Evolutionary conservation across 2,797 vertebrate genomes (phyloP), one percentile per base, ranked within the genome.

Genomic region (Arctocebus calabarensis): DNA sequence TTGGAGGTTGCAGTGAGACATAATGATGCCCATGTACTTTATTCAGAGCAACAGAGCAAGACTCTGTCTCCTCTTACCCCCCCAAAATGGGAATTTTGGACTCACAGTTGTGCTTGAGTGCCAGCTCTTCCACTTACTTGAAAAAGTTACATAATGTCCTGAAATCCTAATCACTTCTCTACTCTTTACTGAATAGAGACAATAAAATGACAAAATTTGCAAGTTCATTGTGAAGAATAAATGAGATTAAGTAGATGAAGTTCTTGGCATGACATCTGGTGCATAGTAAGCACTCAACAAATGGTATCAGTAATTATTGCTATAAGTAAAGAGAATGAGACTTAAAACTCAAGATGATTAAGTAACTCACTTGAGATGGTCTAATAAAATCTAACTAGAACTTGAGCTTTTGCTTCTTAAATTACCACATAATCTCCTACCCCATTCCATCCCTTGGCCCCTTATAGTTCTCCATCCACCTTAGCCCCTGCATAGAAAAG

Each of bases 71-170:
- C 14, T 14, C 48, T 52, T 14, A 52, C 48, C 14, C 48, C 48
- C 14, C 48, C 4, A 52, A 52, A 79, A 40, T 34, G 74, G 34
- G 88, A 78, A 85, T 70, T 55, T 78, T n/a, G 71, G 52, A 75
- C 32, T 79, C 20, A 2, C 25, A 66, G 52, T 40, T 73, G 57
- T 34, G 11, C 61, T 88, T 71, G 55, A 57, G 90, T 43, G 48
- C 40, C 61, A 87, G 48, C n/a, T 45, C n/a, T 40, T 79, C 64
- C 34, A 40, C 40, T 89, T 29, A 17, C 29, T 34, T 70, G 77
- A 92, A 77, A 73, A 95, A 84, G 32, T 62, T 78, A 66, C 29
- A 90, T 96, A 90, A 90, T 55, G 37, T 95, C 71, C 23, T 84
- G 37, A 34, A 37, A 45, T 32, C 45, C 48, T n/a, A 17, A 34